Conservation (phyloP, 2,113 vertebrate genomes). For the Pseudorhombus dupliciocellatus region DNA sequence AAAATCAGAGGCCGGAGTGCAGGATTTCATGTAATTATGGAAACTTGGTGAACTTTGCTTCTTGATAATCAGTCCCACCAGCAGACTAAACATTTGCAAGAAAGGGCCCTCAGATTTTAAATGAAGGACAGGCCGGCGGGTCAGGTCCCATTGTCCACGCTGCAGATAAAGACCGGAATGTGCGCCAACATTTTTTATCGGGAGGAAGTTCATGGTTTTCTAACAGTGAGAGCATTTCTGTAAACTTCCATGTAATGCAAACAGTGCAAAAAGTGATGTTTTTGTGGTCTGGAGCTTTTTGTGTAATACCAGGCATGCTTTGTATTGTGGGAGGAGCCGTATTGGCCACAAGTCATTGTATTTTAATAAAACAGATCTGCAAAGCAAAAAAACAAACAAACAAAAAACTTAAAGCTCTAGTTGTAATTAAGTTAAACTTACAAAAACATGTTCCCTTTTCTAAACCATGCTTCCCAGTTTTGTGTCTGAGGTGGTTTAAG, state of each 20-base stretch:
- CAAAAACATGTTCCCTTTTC: not conserved
- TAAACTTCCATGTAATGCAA: conserved; percentile 39
- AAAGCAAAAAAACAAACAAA: not conserved
- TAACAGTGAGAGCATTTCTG: conserved; percentile 50
- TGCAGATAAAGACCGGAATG: conserved; percentile 34
- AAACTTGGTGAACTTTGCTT: conserved; percentile 66
- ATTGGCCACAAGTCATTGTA: not conserved
- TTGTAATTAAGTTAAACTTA: not conserved
- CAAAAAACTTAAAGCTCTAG: not conserved
- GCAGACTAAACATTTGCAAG: conserved; percentile 70
- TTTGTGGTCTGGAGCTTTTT: conserved; percentile 14
- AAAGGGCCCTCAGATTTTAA: conserved; percentile 39
- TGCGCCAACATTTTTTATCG: conserved; percentile 49
- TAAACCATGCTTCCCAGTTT: not conserved
- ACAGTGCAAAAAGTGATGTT: conserved; percentile 5
- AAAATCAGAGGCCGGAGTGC: conserved; percentile 49
- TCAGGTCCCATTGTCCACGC: conserved; percentile 53
- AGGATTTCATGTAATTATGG: conserved; percentile 65
- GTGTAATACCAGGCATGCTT: not conserved
- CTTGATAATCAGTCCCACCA: conserved; percentile 66
- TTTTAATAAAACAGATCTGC: conserved; percentile 6
- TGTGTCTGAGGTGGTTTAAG: not conserved
- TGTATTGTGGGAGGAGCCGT: not conserved
- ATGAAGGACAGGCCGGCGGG: conserved; percentile 7
- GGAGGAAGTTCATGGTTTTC: conserved; percentile 41